phyloP scores from a whole-genome alignment of 2,888 invertebrate genomes.

The Drosophila maculinotata region DNA sequence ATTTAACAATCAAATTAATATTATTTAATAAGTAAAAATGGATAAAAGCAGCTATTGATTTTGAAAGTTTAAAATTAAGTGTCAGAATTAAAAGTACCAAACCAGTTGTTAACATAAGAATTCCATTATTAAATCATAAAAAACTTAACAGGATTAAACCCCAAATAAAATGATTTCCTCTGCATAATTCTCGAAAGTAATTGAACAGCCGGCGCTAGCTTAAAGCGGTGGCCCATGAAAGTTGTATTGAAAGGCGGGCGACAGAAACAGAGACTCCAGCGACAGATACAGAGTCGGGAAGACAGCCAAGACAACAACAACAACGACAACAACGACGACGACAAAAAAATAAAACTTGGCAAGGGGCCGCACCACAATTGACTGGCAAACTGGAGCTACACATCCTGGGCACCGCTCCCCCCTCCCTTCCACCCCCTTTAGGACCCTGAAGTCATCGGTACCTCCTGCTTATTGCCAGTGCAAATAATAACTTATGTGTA shows the following conservation, averaged over 20 bases:
- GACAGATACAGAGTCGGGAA: slow-evolving; percentile 37
- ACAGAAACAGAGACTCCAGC: slow-evolving; percentile 46
- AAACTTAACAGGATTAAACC: too few species aligned
- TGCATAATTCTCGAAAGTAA: slow-evolving; percentile 15
- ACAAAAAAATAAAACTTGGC: slow-evolving; percentile 39
- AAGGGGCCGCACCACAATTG: slow-evolving; percentile 62
- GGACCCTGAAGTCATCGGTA: too few species aligned
- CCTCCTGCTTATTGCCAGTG: slow-evolving; percentile 63
- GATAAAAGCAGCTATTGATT: too few species aligned
- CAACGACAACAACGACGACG: slow-evolving; percentile 14
- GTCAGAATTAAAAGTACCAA: too few species aligned
- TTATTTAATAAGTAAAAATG: too few species aligned
- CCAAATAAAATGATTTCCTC: too few species aligned
- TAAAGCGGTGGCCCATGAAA: slow-evolving; percentile 55
- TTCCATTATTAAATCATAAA: too few species aligned
- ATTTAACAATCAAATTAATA: too few species aligned
- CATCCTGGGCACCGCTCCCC: slow-evolving; percentile 48
- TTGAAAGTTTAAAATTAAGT: too few species aligned
- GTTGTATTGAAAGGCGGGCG: slow-evolving; percentile 60
- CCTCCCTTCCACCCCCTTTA: background rate
- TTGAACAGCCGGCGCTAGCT: slow-evolving; percentile 28
- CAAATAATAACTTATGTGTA: slow-evolving; percentile 78
- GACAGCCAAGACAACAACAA: slow-evolving; percentile 51
- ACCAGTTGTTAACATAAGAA: too few species aligned
- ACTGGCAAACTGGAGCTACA: slow-evolving; percentile 71